Evolutionary conservation across 2,797 vertebrate species (phyloP).

Genomic region (Macrochelys suwanniensis): DNA sequence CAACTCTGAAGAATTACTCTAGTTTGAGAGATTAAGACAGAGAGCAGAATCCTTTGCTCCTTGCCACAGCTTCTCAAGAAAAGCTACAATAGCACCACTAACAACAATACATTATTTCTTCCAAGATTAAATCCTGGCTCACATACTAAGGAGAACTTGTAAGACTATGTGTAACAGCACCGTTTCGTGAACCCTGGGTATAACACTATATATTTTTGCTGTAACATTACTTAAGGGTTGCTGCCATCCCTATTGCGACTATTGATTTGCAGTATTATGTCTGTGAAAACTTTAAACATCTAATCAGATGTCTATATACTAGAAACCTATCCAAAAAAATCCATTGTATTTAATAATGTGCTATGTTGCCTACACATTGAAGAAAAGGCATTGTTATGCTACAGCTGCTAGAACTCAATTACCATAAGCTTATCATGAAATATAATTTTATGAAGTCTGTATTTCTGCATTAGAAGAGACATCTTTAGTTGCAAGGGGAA

Average conservation of each 20-base stretch:
- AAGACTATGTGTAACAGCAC: background rate
- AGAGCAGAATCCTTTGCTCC: background rate
- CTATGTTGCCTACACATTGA: no score
- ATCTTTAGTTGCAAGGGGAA: background rate
- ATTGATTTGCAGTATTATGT: background rate
- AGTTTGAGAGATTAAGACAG: background rate
- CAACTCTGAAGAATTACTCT: background rate
- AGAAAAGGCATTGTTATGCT: background rate
- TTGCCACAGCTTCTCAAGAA: background rate
- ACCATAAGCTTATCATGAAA: background rate
- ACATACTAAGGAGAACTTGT: background rate
- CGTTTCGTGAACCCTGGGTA: background rate
- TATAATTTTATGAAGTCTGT: background rate
- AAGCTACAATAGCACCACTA: background rate
- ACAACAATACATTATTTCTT: background rate
- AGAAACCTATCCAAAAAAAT: background rate
- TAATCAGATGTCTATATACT: background rate
- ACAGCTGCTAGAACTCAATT: background rate
- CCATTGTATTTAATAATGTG: background rate
- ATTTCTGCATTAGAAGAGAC: background rate
- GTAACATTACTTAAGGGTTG: background rate
- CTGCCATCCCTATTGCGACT: no score
- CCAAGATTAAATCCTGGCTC: background rate
- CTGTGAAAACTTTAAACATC: background rate
- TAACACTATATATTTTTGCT: background rate